These are phyloP conservation scores for Calonectris borealis DNA, from an alignment of 2,113 vertebrate species.

Conservation along the genomic window DNA sequence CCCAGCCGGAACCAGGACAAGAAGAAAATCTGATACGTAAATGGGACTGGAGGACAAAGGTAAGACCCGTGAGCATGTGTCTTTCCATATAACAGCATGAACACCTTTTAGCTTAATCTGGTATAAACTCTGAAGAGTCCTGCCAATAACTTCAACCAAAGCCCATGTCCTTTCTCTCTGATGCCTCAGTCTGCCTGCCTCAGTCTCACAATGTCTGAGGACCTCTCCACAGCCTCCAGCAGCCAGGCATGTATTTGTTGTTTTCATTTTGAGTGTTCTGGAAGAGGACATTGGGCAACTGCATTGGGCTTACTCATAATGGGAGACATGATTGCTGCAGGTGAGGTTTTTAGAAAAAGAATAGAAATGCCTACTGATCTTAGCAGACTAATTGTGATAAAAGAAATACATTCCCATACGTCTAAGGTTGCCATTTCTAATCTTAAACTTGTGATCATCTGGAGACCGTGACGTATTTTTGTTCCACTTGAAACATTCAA, in stretches of 20 bases:
- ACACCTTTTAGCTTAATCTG: not conserved
- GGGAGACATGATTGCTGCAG: not conserved
- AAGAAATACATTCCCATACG: not conserved
- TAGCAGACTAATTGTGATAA: not conserved
- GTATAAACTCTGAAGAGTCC: not conserved
- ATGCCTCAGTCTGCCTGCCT: not conserved
- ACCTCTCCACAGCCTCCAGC: not conserved
- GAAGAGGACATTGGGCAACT: not conserved
- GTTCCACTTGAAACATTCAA: not conserved
- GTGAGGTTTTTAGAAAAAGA: not conserved
- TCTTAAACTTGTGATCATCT: not conserved
- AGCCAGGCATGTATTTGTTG: not conserved
- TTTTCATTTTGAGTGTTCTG: not conserved
- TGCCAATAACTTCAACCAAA: not conserved
- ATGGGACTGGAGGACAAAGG: not conserved
- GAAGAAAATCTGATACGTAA: not conserved
- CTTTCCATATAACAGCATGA: not conserved
- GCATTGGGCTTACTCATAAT: not conserved
- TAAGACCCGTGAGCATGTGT: not conserved
- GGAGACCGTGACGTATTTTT: not conserved
- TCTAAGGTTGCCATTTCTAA: not conserved
- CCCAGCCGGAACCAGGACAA: too few relatives aligned
- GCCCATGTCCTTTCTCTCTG: accelerated
- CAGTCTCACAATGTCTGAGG: not conserved
- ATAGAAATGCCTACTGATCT: not conserved